phyloP scores from a whole-genome alignment of 2,888 invertebrate species.

The Agrotis puta region DNA sequence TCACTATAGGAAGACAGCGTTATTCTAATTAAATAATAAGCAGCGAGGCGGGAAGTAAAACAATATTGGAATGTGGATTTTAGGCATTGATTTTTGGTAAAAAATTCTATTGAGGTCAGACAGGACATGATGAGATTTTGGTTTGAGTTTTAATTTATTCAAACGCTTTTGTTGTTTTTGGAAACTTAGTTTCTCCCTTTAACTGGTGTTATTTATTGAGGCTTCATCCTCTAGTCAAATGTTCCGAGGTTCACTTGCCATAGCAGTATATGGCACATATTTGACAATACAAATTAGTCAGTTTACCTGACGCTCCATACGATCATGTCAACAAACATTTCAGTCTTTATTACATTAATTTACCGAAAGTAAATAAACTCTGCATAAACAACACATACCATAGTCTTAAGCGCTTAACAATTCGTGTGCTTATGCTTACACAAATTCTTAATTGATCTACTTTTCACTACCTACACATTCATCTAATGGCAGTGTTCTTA shows the following conservation, averaged over 20 bases:
- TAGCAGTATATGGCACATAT: slow-evolving; percentile 71
- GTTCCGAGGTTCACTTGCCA: slow-evolving; percentile 63
- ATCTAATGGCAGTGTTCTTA: slow-evolving; percentile 64
- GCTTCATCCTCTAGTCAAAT: slow-evolving; percentile 67
- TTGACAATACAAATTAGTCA: slow-evolving; percentile 49
- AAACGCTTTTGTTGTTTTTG: slow-evolving; percentile 57
- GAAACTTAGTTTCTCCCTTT: slow-evolving; percentile 74
- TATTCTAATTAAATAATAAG: slow-evolving; percentile 70
- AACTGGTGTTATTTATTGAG: slow-evolving; percentile 66
- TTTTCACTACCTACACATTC: slow-evolving; percentile 66
- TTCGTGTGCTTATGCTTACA: slow-evolving; percentile 57
- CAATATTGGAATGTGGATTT: slow-evolving; percentile 77
- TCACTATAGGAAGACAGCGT: slow-evolving; percentile 83
- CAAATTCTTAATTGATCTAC: slow-evolving; percentile 71
- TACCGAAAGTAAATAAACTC: slow-evolving; percentile 70
- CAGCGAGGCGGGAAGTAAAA: slow-evolving; percentile 67
- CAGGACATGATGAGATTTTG: slow-evolving; percentile 72
- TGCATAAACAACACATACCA: slow-evolving; percentile 57
- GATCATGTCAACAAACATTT: slow-evolving; percentile 68
- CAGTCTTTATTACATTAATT: slow-evolving; percentile 76
- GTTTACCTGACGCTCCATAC: slow-evolving; percentile 61
- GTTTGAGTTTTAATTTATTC: slow-evolving; percentile 67
- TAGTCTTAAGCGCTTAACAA: slow-evolving; percentile 60
- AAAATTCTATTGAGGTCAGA: slow-evolving; percentile 68
- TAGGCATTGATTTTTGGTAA: slow-evolving; percentile 77